phyloP scores from a whole-genome alignment of 2,888 invertebrate species.

The Tanaodytes sp. region DNA sequence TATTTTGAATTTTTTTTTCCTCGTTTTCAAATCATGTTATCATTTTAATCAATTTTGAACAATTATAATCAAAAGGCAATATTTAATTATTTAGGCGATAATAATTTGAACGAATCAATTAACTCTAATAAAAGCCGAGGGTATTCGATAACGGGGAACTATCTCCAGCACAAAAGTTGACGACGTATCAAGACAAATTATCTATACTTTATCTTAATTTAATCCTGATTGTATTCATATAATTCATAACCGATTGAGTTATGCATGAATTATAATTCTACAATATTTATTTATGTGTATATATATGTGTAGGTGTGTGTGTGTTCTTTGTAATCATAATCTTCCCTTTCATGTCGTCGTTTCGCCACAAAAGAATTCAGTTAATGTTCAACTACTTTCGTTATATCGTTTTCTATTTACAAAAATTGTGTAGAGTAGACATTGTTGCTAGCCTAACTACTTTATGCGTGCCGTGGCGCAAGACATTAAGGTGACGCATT shows the following conservation, averaged over 20 bases:
- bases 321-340: too few relatives aligned
- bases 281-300: conserved; percentile 57
- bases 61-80: too few relatives aligned
- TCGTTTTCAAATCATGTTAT: too few relatives aligned
- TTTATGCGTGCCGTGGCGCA: conserved; percentile 68
- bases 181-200: conserved; percentile 64
- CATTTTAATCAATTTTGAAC: too few relatives aligned
- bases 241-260: conserved; percentile 54
- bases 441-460: conserved; percentile 69
- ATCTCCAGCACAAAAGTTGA: conserved; percentile 65
- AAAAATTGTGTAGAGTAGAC: conserved; percentile 69
- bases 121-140: conserved; percentile 6
- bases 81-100: too few relatives aligned
- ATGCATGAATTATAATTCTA: conserved; percentile 63
- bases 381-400: conserved; percentile 51
- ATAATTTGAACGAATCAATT: too few relatives aligned
- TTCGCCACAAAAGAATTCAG: conserved; percentile 54
- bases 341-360: conserved; percentile 12
- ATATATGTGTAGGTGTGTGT: too few relatives aligned
- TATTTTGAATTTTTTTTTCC: too few relatives aligned
- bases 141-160: conserved; percentile 52
- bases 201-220: conserved; percentile 62
- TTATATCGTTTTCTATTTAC: conserved; percentile 64
- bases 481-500: conserved; percentile 65
- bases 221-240: conserved; percentile 63